These are phyloP conservation scores for Drosophila trichaetosa DNA, from an alignment of 2,888 invertebrate species.

Conservation along the genomic window DNA sequence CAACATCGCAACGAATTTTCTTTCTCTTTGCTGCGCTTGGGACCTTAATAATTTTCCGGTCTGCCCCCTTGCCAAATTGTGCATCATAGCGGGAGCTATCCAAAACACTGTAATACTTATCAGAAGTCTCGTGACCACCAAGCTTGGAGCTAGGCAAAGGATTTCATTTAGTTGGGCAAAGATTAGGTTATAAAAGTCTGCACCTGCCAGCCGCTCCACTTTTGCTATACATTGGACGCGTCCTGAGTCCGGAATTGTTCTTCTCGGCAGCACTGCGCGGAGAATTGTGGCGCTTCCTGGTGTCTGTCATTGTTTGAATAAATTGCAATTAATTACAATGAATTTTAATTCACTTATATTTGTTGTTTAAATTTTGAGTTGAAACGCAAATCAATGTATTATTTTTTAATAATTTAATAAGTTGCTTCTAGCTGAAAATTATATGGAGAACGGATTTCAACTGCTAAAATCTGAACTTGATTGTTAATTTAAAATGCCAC, in stretches of 20 bases:
- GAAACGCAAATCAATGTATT: constrained; percentile 18
- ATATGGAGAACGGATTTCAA: neutral
- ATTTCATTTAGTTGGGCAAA: neutral
- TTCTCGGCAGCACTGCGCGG: neutral
- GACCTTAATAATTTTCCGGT: neutral
- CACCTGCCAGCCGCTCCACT: constrained; percentile 10
- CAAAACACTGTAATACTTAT: neutral
- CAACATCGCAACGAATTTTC: neutral
- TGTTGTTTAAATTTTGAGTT: constrained; percentile 24
- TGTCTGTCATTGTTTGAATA: constrained; percentile 11
- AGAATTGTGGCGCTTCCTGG: neutral
- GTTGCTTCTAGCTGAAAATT: neutral
- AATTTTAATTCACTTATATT: constrained; percentile 9
- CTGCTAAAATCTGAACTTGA: neutral
- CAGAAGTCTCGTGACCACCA: neutral
- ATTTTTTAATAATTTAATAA: no score
- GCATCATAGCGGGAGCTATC: neutral
- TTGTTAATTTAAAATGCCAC: neutral
- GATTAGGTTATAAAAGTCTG: neutral
- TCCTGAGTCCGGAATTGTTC: neutral
- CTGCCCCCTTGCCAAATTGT: constrained; percentile 2
- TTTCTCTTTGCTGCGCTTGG: neutral
- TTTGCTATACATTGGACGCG: constrained; percentile 15
- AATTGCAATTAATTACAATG: neutral
- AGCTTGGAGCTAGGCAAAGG: constrained; percentile 4